A percentile compares a stretch with the other conserved stretches of the same genome.
Evolutionary conservation across 2,888 invertebrate genomes (phyloP).

Genomic region (Dascillus cervinus): DNA sequence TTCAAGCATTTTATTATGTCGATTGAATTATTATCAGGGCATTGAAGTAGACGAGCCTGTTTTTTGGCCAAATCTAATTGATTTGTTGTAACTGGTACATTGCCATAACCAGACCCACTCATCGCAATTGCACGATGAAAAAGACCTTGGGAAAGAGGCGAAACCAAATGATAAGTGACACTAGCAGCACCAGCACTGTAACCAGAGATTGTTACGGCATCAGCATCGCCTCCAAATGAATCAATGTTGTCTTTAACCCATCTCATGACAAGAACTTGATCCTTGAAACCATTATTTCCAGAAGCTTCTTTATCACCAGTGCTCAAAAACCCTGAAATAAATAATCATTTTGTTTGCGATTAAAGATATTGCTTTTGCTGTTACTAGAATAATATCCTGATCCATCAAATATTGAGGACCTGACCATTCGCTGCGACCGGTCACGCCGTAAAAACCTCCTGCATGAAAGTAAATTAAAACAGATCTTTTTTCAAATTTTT

Average conservation of each 20-base stretch:
- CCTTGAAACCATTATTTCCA: slow-evolving; percentile 64
- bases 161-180: slow-evolving; percentile 48
- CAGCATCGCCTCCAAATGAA: slow-evolving; percentile 60
- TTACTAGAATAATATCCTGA: slow-evolving; percentile 56
- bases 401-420: slow-evolving; percentile 57
- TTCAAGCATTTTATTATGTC: slow-evolving; percentile 55
- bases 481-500: slow-evolving; percentile 31
- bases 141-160: slow-evolving; percentile 54
- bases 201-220: slow-evolving; percentile 56
- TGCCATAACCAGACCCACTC: slow-evolving; percentile 54
- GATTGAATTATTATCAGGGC: slow-evolving; percentile 48
- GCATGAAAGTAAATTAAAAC: slow-evolving; percentile 57
- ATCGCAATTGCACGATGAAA: slow-evolving; percentile 64
- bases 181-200: slow-evolving; percentile 46
- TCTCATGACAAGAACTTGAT: slow-evolving; percentile 58
- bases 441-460: slow-evolving; percentile 51
- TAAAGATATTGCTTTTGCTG: slow-evolving; percentile 40
- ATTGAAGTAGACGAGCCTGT: slow-evolving; percentile 54
- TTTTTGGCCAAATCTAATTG: slow-evolving; percentile 52
- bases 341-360: neutral
- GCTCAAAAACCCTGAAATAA: slow-evolving; percentile 39
- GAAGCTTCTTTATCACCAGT: slow-evolving; percentile 59
- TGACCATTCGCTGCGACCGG: slow-evolving; percentile 46
- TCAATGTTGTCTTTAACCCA: slow-evolving; percentile 61
- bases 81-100: slow-evolving; percentile 46